These are phyloP conservation scores for Pygoscelis adeliae DNA, from an alignment of 2,113 vertebrate genomes.

Conservation along the genomic window DNA sequence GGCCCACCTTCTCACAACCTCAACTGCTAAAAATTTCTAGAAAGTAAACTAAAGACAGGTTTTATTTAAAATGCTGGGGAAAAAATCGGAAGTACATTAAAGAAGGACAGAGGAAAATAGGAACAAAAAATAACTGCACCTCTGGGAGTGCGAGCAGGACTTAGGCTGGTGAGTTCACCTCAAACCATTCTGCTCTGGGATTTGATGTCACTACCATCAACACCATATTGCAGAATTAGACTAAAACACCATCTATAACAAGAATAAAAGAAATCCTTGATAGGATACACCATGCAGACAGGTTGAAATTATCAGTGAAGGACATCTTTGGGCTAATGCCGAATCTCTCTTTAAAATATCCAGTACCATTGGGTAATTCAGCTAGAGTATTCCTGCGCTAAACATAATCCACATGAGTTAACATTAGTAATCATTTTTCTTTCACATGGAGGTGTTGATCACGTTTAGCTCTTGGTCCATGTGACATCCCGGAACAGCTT, in stretches of 20 bases:
- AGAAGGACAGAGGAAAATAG: background rate
- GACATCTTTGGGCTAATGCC: background rate
- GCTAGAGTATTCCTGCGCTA: background rate
- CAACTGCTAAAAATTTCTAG: background rate
- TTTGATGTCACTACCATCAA: background rate
- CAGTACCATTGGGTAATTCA: background rate
- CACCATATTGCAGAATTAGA: fast-evolving
- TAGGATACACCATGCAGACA: background rate
- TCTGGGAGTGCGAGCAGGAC: background rate
- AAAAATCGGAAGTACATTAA: background rate
- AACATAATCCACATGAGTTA: background rate
- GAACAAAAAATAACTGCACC: background rate
- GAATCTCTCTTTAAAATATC: background rate
- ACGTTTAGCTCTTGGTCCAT: background rate
- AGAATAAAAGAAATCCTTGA: background rate
- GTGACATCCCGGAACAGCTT: background rate
- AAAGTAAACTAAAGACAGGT: background rate
- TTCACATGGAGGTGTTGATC: background rate
- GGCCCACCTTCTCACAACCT: background rate
- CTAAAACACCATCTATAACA: background rate
- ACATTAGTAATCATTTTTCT: background rate
- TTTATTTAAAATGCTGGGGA: background rate
- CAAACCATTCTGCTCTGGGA: fast-evolving
- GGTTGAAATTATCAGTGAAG: background rate
- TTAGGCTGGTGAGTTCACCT: background rate